phyloP scores from a whole-genome alignment of 2,797 vertebrate genomes.

The Helicolenus hilgendorfi region DNA sequence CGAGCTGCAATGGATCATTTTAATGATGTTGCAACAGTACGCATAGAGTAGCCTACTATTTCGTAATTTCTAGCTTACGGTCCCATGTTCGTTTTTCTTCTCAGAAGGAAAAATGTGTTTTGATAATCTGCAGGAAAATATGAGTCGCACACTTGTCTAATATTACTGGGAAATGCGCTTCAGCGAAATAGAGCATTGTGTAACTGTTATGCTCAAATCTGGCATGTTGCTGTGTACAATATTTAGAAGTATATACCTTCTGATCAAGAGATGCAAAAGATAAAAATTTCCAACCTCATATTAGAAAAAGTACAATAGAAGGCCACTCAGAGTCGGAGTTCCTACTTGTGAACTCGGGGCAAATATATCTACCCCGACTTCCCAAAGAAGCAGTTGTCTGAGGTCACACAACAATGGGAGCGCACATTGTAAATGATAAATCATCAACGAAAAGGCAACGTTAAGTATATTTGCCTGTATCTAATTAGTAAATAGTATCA shows the following conservation, averaged over 20 bases:
- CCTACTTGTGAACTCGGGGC: too few relatives aligned
- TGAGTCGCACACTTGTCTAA: background rate
- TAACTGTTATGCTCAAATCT: background rate
- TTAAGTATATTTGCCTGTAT: too few relatives aligned
- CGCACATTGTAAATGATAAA: too few relatives aligned
- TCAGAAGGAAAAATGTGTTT: constrained; percentile 14
- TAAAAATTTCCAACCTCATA: too few relatives aligned
- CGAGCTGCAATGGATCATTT: constrained; percentile 4
- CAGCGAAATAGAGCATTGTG: background rate
- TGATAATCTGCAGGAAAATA: constrained; percentile 6
- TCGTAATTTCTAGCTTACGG: background rate
- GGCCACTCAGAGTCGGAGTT: too few relatives aligned
- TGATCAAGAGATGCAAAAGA: background rate
- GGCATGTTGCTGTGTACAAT: background rate
- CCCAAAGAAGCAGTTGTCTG: too few relatives aligned
- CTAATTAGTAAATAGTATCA: too few relatives aligned
- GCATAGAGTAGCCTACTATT: background rate
- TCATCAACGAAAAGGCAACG: too few relatives aligned
- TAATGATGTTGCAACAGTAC: constrained; percentile 28
- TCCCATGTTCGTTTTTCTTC: background rate
- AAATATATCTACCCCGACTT: too few relatives aligned
- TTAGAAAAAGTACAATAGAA: too few relatives aligned
- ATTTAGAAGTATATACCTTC: background rate
- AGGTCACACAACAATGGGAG: too few relatives aligned
- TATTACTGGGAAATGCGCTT: background rate